Evolutionary conservation across 2,113 vertebrate species (phyloP), one percentile per base, ranked within the genome.

Genomic region (Poecilia latipinna): DNA sequence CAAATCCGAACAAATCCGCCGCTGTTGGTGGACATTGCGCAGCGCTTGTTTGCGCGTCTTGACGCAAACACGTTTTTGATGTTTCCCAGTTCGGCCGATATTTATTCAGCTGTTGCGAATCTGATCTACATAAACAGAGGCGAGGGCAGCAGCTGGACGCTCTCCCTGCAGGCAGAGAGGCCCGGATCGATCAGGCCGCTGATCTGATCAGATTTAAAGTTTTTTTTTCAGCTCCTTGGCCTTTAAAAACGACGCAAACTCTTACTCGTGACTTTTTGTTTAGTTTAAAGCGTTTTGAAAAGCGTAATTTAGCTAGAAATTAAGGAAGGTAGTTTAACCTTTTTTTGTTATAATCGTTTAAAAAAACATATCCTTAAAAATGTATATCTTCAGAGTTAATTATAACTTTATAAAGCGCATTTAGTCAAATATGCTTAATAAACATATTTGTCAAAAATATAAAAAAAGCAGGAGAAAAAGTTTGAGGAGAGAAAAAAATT

Each of bases 61-160:
- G 83, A 75, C 89, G 86, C 86, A 93, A 94, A 94, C 89, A 90
- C 57, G 88, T 11, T 86, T 90, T 86, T 39, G 75, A 88, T 81
- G 87, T 87, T 39, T 39, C 37, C 70, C 82, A 48, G 74, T 42
- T 80, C 70, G 22, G 72, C 78, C 74, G 78, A 80, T 94, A 87
- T 94, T 94, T 91, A 93, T 92, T 93, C 94, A 94, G 93, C 94
- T 94, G 93, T 87, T 82, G 83, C 65, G 79, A 72, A 42, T 2
- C 8, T 75, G 68, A 86, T 92, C 93, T 91, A 66, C 90, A 92
- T 86, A 91, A 66, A 84, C 70, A 64, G 57, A n/a, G 33, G 17
- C 62, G 51, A 37, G 61, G 70, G 51, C 42, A 17, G 82, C 79
- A 61, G 72, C 72, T 80, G 77, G 79, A 70, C 62, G 28, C 28